phyloP scores from a whole-genome alignment of 37 sponge, comb jelly and placozoan genomes.

The Geodia barretti region DNA sequence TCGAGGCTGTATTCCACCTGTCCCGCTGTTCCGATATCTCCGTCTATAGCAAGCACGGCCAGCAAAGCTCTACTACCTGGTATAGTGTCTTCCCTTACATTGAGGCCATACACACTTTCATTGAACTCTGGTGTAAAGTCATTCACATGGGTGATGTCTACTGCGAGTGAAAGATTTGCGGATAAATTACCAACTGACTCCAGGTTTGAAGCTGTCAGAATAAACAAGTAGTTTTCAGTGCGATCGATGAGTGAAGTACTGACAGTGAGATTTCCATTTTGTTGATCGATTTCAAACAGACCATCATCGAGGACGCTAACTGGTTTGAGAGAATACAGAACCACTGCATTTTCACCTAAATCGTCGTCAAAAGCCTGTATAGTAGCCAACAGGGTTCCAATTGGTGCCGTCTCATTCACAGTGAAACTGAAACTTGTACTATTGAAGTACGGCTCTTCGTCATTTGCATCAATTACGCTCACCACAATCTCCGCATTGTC shows the following conservation, averaged over 20 bases:
- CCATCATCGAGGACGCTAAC: slow-evolving; percentile 5
- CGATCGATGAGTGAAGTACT: slow-evolving; percentile 3
- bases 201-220: slow-evolving; percentile 17
- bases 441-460: slow-evolving; percentile 54
- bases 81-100: slow-evolving; percentile 21
- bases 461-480: slow-evolving; percentile 61
- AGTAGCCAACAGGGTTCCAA: slow-evolving; percentile 2
- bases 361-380: slow-evolving; percentile 51
- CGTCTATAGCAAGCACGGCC: slow-evolving; percentile 43
- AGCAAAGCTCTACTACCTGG: slow-evolving; percentile 2
- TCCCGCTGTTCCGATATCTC: slow-evolving; percentile 37
- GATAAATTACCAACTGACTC: slow-evolving; percentile 18
- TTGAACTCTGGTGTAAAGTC: slow-evolving; percentile 68
- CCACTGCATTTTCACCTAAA: slow-evolving; percentile 24
- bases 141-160: slow-evolving; percentile 61
- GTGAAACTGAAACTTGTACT: neutral
- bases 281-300: slow-evolving; percentile 23
- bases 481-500: slow-evolving; percentile 41
- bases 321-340: slow-evolving; percentile 39
- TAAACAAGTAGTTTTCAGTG: slow-evolving; percentile 5
- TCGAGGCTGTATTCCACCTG: slow-evolving; percentile 22
- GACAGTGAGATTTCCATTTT: slow-evolving; percentile 6
- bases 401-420: slow-evolving; percentile 37
- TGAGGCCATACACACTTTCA: slow-evolving; percentile 4
- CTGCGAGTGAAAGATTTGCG: slow-evolving; percentile 17